Conservation (phyloP, 2,113 vertebrate genomes). For the Spizaetus ornatus region DNA sequence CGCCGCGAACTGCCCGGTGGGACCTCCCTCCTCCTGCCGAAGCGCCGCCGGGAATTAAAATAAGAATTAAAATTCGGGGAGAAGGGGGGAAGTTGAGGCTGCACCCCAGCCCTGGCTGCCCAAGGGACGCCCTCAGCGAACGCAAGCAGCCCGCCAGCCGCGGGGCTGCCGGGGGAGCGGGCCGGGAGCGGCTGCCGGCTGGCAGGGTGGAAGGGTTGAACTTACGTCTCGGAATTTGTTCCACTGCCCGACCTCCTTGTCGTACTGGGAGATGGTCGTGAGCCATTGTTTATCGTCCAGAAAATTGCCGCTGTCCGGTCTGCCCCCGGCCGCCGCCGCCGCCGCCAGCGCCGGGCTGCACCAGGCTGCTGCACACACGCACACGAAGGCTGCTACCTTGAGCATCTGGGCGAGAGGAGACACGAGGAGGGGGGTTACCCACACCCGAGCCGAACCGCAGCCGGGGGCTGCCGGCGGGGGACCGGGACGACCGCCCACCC, state of each 20-base stretch:
- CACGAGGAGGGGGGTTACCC: not conserved
- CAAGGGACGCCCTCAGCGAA: not conserved
- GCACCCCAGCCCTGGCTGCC: not conserved
- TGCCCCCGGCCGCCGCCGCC: conserved; percentile 73
- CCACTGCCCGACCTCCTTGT: conserved; percentile 86
- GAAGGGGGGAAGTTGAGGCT: not conserved
- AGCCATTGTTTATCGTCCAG: conserved; percentile 95
- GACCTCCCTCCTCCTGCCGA: not conserved
- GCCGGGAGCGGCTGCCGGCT: not conserved
- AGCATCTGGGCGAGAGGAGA: conserved; percentile 87
- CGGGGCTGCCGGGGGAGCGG: not conserved
- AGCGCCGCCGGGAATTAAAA: not conserved
- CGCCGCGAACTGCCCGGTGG: not conserved
- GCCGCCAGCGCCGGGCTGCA: conserved; percentile 76
- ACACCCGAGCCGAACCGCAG: not conserved
- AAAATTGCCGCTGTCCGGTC: conserved; percentile 90
- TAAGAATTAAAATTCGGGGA: not conserved
- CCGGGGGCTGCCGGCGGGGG: not conserved
- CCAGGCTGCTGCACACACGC: conserved; percentile 81
- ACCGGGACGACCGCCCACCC: not conserved
- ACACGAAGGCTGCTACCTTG: conserved; percentile 78
- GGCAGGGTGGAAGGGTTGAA: not conserved
- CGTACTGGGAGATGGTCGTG: conserved; percentile 78
- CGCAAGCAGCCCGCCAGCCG: not conserved
- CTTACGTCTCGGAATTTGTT: conserved; percentile 97